Base-by-base conservation (phyloP, 30 jellyfish, hydroid and myxozoan species). In the Aurelia aurita region DNA sequence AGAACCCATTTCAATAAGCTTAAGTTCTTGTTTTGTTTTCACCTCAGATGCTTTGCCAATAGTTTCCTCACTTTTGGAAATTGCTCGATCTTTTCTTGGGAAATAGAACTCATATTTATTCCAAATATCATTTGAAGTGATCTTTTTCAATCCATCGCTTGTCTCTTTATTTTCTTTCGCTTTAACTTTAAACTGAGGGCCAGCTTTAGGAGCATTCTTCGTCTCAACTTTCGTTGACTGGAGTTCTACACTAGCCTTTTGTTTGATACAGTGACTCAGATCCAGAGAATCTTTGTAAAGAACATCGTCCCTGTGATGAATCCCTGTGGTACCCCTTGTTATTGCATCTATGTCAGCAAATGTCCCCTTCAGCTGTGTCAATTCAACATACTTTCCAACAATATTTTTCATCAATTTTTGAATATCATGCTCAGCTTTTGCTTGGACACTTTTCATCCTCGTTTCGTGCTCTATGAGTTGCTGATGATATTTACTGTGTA, bases 341-440 rank as follows among this genome's bases (percentile, higher is more conserved):
- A 76, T 3, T 6, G 15, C 22, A 27, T 65, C 77, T 19, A 63
- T 44, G 28, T 73, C 89, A 18, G 35, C 51, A 20, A 43, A 57
- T 35, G n/a, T 62, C 15, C 79, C 88, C 26, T 70, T 34, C 20
- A 82, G 15, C 31, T 83, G 89, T 2, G 87, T 47, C 22, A 93
- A 59, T 79, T 87, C 88, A 21, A 84, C 96, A 75, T 87, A 93
- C 34, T 93, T 93, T 1, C 91, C 96, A 21, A 87, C 92, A 59
- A 93, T 88, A 58, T 68, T 87, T 53, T 58, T 93, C 98, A 93
- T 88, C 12, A 93, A 88, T 9, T 82, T n/a, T 58, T 88, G 93
- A n/a, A 93, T 87, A 45, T 93, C 97, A 6, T 28, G 31, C 55
- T 93, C 98, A 6, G 98, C 98, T 55, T 89, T 82, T 72, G 74